phyloP scores from a whole-genome alignment of 2,113 vertebrate genomes.

The Zosterops hypoxanthus region DNA sequence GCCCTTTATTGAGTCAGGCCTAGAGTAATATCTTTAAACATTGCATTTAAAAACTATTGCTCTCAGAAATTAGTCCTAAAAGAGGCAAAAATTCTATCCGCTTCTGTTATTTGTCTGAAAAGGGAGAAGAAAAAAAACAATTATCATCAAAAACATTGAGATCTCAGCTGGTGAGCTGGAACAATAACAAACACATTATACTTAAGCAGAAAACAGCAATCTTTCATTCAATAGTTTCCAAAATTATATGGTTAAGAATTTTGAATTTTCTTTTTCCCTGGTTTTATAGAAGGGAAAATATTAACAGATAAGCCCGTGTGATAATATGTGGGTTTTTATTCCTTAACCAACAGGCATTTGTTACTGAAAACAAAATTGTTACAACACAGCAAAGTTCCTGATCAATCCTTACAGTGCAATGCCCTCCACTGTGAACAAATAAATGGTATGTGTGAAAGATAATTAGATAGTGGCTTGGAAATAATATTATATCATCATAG shows the following conservation, averaged over 20 bases:
- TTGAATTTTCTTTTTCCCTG: neutral
- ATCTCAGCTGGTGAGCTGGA: neutral
- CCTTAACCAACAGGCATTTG: neutral
- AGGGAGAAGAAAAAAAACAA: neutral
- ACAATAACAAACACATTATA: neutral
- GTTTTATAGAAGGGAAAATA: neutral
- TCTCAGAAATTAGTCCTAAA: neutral
- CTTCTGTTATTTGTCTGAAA: neutral
- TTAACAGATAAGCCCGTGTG: neutral
- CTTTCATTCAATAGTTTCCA: neutral
- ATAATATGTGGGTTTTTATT: fast-evolving
- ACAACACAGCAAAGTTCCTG: neutral
- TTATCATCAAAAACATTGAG: neutral
- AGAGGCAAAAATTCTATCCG: neutral
- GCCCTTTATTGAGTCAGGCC: neutral
- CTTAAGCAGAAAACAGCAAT: neutral
- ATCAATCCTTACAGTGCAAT: neutral
- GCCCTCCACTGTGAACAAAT: neutral
- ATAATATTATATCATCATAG: neutral
- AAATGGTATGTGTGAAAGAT: neutral
- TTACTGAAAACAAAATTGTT: neutral
- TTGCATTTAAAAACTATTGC: neutral
- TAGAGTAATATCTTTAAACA: neutral
- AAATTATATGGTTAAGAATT: neutral
- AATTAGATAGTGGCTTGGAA: constrained; percentile 1